Evolutionary conservation across 2,113 vertebrate genomes (phyloP).

Genomic region (Bubalus kerabau): DNA sequence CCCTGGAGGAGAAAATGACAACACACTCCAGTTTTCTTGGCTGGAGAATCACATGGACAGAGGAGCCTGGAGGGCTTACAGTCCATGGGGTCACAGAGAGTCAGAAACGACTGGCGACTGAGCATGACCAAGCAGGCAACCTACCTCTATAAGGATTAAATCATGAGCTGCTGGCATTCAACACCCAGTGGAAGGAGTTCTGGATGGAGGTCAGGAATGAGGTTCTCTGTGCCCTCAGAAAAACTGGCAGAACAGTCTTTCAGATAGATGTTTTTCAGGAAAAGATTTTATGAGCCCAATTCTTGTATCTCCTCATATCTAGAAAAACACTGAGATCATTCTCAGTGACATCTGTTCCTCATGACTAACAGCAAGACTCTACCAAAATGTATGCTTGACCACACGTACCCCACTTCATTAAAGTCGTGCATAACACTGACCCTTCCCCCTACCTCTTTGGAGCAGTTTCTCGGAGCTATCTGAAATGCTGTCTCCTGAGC

Average conservation of each 20-base stretch:
- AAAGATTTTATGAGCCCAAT: neutral
- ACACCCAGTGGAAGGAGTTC: neutral
- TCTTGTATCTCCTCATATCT: neutral
- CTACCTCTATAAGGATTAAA: neutral
- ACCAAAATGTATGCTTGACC: neutral
- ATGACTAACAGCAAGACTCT: neutral
- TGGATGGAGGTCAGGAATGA: neutral
- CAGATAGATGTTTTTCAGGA: neutral
- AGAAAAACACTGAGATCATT: neutral
- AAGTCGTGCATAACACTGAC: neutral
- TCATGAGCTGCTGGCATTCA: neutral
- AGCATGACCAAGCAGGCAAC: neutral
- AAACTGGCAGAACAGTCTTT: neutral
- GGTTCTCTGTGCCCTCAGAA: neutral
- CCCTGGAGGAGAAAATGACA: neutral
- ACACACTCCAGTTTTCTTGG: neutral
- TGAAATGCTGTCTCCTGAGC: neutral
- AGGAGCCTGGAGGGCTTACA: neutral
- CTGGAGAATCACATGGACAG: neutral
- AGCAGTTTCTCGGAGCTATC: neutral
- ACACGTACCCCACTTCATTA: neutral
- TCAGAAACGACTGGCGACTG: rapidly evolving
- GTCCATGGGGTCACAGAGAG: neutral
- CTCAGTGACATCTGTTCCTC: neutral
- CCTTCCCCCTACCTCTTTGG: neutral